Percentiles rank a stretch among this genome's conserved stretches.
These are phyloP conservation scores for Dascyllus trimaculatus DNA, from an alignment of 2,113 vertebrate species.

Conservation along the genomic window DNA sequence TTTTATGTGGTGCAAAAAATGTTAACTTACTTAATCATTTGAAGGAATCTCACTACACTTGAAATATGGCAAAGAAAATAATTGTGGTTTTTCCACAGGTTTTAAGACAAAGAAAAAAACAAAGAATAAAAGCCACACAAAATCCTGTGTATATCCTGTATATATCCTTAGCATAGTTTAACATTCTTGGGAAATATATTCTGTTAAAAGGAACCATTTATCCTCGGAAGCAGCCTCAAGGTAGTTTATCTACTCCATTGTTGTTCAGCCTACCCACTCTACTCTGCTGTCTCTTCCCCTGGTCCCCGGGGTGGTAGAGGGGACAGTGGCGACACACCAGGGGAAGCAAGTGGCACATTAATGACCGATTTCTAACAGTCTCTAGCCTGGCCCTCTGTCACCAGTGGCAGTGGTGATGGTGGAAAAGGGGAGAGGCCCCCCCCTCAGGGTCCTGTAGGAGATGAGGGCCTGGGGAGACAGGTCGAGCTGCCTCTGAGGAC, in stretches of 20 bases:
- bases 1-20: slow-evolving; percentile 33
- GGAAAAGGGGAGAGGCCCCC: slow-evolving; percentile 17
- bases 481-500: slow-evolving; percentile 62
- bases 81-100: neutral
- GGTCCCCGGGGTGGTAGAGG: slow-evolving; percentile 26
- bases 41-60: neutral
- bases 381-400: slow-evolving; percentile 71
- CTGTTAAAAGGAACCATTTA: neutral
- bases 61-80: slow-evolving; percentile 8
- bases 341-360: slow-evolving; percentile 57
- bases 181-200: neutral
- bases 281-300: slow-evolving; percentile 25
- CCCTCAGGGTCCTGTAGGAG: slow-evolving; percentile 48
- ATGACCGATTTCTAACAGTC: slow-evolving; percentile 55
- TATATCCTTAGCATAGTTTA: neutral
- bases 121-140: neutral
- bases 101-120: neutral
- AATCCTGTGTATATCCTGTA: no score
- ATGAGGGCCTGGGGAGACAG: slow-evolving; percentile 66
- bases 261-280: slow-evolving; percentile 12
- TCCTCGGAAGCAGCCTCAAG: slow-evolving; percentile 33
- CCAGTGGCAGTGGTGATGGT: slow-evolving; percentile 44
- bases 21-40: slow-evolving; percentile 30
- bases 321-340: slow-evolving; percentile 43
- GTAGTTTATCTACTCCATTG: slow-evolving; percentile 35